phyloP scores from a whole-genome alignment of 2,113 vertebrate species.

The Pterocles gutturalis region DNA sequence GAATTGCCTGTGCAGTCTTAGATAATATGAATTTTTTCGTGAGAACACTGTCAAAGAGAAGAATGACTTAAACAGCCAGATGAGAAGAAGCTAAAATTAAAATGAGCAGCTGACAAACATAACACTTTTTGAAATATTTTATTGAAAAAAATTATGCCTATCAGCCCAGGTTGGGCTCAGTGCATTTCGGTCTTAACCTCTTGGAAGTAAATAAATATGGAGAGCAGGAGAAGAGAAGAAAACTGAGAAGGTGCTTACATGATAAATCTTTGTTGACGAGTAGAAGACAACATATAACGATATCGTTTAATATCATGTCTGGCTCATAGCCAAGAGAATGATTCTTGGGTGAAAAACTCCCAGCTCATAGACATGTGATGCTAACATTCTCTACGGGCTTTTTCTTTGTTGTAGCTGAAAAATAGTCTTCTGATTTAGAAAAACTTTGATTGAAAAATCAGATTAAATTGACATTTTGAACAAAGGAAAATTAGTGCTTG shows the following conservation, averaged over 20 bases:
- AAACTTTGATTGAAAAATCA: background rate
- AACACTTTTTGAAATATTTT: background rate
- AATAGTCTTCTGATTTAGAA: background rate
- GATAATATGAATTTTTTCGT: background rate
- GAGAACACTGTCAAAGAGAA: background rate
- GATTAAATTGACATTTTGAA: background rate
- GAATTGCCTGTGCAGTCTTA: background rate
- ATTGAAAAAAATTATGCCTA: background rate
- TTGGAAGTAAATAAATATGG: background rate
- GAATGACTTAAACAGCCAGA: background rate
- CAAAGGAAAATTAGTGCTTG: background rate
- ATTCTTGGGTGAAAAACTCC: background rate
- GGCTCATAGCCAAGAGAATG: background rate
- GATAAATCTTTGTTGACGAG: background rate
- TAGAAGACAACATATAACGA: background rate
- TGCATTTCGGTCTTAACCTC: background rate
- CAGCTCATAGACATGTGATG: background rate
- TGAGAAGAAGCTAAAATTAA: background rate
- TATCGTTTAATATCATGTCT: background rate
- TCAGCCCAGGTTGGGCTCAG: background rate
- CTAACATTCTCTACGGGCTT: background rate
- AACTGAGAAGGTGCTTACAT: background rate
- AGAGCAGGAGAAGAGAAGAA: background rate
- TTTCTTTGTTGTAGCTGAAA: background rate
- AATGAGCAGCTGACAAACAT: background rate